A percentile compares a stretch with the other conserved stretches of the same genome.
These are phyloP conservation scores for Sylvietta virens DNA, from an alignment of 2,113 vertebrate species.

Conservation along the genomic window DNA sequence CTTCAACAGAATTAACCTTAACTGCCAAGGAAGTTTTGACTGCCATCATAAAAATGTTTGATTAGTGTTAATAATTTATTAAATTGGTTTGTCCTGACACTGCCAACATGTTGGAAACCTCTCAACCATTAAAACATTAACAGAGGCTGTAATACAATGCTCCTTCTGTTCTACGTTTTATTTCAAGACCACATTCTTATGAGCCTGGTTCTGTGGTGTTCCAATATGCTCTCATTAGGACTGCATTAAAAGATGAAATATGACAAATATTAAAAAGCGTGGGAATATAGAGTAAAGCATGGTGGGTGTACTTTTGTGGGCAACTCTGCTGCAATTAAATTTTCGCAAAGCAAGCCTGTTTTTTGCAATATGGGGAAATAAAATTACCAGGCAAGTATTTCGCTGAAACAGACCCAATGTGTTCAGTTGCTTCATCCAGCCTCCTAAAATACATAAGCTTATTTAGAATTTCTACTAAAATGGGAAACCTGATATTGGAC, in stretches of 20 bases:
- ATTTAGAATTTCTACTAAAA: background rate
- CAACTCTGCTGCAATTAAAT: background rate
- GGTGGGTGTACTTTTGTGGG: constrained; percentile 9
- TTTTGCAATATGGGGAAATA: constrained; percentile 6
- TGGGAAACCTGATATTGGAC: background rate
- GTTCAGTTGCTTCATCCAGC: background rate
- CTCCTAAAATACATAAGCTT: background rate
- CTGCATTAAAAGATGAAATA: constrained; percentile 57
- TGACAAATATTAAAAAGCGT: constrained; percentile 56
- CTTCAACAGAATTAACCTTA: constrained; percentile 55
- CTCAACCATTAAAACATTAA: constrained; percentile 67
- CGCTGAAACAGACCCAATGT: background rate
- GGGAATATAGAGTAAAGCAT: constrained; percentile 26
- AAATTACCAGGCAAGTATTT: background rate
- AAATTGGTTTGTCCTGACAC: constrained; percentile 58
- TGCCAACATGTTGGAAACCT: constrained; percentile 63
- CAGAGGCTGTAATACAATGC: constrained; percentile 58
- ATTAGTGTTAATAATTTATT: constrained; percentile 73
- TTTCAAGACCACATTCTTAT: constrained; percentile 49
- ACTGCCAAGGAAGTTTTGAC: constrained; percentile 53
- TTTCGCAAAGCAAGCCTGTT: constrained; percentile 17
- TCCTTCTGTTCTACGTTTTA: constrained; percentile 45
- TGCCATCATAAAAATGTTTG: constrained; percentile 68
- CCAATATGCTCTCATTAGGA: constrained; percentile 54
- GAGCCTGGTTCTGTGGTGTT: constrained; percentile 44